Conservation (phyloP, 2,797 vertebrate species). For the Syngnathus acus region DNA sequence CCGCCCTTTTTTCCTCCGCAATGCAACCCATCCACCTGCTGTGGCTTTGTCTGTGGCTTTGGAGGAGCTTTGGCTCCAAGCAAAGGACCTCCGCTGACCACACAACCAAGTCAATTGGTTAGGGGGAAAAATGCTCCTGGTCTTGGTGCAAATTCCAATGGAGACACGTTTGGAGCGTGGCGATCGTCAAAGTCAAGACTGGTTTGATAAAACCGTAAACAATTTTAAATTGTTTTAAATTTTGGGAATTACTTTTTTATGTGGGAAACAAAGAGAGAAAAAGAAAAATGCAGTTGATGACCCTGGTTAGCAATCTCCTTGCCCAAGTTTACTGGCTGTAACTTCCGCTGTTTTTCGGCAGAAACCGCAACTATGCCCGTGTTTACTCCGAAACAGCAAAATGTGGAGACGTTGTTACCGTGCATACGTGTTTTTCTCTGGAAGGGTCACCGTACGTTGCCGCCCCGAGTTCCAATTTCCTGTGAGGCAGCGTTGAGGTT, state of each 20-base stretch:
- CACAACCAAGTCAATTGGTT: constrained; percentile 33
- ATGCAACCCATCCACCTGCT: constrained; percentile 69
- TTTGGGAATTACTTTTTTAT: too few relatives aligned
- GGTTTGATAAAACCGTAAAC: too few relatives aligned
- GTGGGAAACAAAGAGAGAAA: background rate
- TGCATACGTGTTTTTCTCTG: background rate
- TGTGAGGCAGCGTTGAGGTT: background rate
- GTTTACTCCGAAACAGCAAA: constrained; percentile 34
- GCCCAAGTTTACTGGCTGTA: constrained; percentile 42
- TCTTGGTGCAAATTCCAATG: constrained; percentile 29
- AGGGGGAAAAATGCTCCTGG: constrained; percentile 35
- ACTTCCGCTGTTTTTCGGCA: constrained; percentile 51
- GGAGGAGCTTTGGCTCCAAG: constrained; percentile 57
- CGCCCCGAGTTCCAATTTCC: constrained; percentile 16
- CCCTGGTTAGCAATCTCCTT: constrained; percentile 14
- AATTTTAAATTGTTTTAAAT: too few relatives aligned
- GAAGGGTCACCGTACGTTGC: constrained; percentile 9
- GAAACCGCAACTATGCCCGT: constrained; percentile 50
- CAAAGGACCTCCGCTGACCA: constrained; percentile 46
- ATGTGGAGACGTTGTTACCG: background rate
- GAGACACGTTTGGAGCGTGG: background rate
- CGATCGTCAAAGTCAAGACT: too few relatives aligned
- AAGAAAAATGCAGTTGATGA: constrained; percentile 4
- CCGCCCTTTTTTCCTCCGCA: constrained; percentile 21
- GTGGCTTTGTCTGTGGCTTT: constrained; percentile 68